Base-by-base conservation (phyloP, 2,888 invertebrate species). In the Drosophila bunnanda region DNA sequence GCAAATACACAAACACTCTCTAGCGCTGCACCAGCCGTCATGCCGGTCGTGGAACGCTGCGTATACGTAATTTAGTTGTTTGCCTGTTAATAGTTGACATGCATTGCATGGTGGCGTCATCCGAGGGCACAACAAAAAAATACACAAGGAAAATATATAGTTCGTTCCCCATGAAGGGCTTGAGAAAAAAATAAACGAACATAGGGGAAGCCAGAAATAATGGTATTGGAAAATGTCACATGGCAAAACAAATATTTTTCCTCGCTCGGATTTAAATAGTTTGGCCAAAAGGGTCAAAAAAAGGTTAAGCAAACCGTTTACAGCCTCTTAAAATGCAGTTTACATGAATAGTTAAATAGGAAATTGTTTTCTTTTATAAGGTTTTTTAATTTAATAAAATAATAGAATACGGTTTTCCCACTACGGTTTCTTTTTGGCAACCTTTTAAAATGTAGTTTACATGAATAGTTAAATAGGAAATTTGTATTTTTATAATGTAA, bases 21-120 rank as follows among this genome's bases (percentile, higher is more conserved):
- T 52, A 36, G 41, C 38, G 38, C 17, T 36, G 30, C 38, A 25
- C n/a, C 7, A 34, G 46, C 28, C 56, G 43, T 52, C 30, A 54
- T 61, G 53, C 43, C 30, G 52, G 78, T 75, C 87, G 76, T 70
- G 74, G 74, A 65, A 80, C 78, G 65, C 59, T 86, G 87, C 84
- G 80, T 86, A 83, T 86, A 78, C 81, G 80, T 70, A 72, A 84
- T 87, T 71, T 78, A 72, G 76, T 68, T 83, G 64, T 76, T 81
- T 78, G 70, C 54, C 58, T 59, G 53, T 69, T 82, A 79, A 85
- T 71, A 85, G 74, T 54, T 50, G 52, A 69, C 68, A 69, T 64
- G 78, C 78, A 61, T 52, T 52, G 61, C 61, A 50, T 52, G 57
- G 39, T 59, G 75, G 75, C 62, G 53, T 59, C 38, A 25, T 43